These are phyloP conservation scores for Xiphorhynchus elegans DNA, from an alignment of 2,113 vertebrate species.

Conservation along the genomic window DNA sequence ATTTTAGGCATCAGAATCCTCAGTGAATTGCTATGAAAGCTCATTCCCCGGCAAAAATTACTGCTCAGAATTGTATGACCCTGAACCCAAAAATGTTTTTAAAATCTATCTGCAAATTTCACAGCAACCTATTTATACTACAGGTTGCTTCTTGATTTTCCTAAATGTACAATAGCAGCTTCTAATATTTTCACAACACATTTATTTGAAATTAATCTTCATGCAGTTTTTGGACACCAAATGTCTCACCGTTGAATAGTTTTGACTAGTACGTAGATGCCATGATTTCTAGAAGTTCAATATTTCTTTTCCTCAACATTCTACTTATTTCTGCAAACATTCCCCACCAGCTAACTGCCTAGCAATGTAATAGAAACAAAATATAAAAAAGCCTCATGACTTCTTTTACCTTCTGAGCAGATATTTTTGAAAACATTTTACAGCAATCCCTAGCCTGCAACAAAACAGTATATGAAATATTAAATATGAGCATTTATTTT, in stretches of 20 bases:
- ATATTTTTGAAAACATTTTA: neutral
- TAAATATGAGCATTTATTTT: neutral
- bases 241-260: neutral
- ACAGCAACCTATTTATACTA: neutral
- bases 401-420: neutral
- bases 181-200: neutral
- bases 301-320: neutral
- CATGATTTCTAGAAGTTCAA: neutral
- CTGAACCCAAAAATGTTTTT: neutral
- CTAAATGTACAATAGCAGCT: neutral
- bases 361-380: neutral
- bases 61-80: neutral
- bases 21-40: neutral
- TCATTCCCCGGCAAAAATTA: neutral
- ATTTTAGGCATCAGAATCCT: neutral
- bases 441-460: neutral
- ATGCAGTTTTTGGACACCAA: neutral
- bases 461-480: neutral
- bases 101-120: neutral
- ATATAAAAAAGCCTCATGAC: rapidly evolving
- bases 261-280: neutral
- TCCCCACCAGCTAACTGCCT: neutral
- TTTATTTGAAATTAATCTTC: neutral
- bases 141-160: neutral
- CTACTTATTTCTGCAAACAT: neutral